Percentiles rank a stretch among this genome's conserved stretches.
Evolutionary conservation across 2,113 vertebrate species (phyloP).

Genomic region (Lucifuga dentata): DNA sequence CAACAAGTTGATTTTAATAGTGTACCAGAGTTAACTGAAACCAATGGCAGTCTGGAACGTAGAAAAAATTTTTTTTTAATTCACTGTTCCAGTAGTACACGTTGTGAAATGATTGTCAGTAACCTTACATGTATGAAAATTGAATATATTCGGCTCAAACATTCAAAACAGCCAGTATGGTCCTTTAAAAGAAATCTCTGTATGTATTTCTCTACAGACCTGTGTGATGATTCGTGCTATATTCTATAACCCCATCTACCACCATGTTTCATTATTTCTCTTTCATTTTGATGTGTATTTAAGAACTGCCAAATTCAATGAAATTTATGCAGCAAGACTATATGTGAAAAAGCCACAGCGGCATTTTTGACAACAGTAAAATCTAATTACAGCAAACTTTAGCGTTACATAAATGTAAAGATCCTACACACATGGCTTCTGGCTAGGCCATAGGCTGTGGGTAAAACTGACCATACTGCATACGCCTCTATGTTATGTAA

Average conservation of each 20-base stretch:
- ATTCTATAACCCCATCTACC: background rate
- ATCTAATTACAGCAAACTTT: background rate
- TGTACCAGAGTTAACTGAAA: too few relatives aligned
- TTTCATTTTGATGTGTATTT: background rate
- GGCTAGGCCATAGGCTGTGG: background rate
- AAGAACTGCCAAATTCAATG: background rate
- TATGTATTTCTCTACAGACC: background rate
- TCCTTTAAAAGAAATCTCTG: background rate
- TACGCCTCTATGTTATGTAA: conserved; percentile 34
- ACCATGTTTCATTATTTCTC: background rate
- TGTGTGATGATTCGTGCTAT: background rate
- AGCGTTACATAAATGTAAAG: conserved; percentile 9
- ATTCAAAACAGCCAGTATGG: too few relatives aligned
- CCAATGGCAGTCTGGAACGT: too few relatives aligned
- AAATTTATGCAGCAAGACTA: background rate
- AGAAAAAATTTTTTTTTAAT: too few relatives aligned
- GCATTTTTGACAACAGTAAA: too few relatives aligned
- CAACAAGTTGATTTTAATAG: too few relatives aligned
- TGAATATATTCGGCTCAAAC: too few relatives aligned
- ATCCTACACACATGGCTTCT: background rate
- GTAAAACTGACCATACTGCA: conserved; percentile 26
- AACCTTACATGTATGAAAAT: too few relatives aligned
- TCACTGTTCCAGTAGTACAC: too few relatives aligned
- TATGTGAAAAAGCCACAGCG: background rate
- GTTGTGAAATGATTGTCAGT: too few relatives aligned